Base-by-base conservation (phyloP, 2,113 vertebrate species). In the Chloropsis cyanopogon region DNA sequence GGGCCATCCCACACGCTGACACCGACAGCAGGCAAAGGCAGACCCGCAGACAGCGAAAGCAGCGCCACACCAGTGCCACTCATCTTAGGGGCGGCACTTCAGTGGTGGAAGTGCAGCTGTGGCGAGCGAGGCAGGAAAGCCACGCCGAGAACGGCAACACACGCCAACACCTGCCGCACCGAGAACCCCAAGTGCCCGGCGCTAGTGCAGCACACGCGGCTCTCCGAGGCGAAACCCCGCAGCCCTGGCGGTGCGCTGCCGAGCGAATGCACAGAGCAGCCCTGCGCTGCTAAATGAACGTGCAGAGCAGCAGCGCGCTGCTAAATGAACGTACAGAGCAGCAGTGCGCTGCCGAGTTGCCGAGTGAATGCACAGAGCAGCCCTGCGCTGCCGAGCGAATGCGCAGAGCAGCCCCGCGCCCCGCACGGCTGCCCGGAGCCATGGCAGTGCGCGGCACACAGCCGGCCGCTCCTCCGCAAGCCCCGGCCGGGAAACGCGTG, bases 351-450 rank as follows among this genome's bases (percentile, higher is more conserved):
- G 46, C 19, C 19, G 21, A 46, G 5, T 9, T 20, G 25, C 15
- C 12, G 4, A 4, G 3, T 4, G 31, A 14, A 17, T 19, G 2
- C 14, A 12, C 2, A n/a, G 5, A 66, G 4, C 47, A 8, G n/a
- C 21, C 12, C 0, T 0, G 52, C 2, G 66, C 23, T 3, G 29
- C 52, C 4, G 0, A 4, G 25, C 0, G 19, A 1, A 18, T 5
- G 25, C 6, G 1, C 16, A 12, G 9, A 17, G 56, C 0, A 11
- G 22, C 6, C 22, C 31, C 9, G 33, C 41, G 1, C 33, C 17
- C 49, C 1, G 28, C 10, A 26, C 6, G 6, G 42, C 5, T 12
- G 39, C 39, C 14, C 69, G 2, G 10, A 31, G 57, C 53, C 11
- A 6, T 4, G 53, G 6, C 44, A 23, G 35, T n/a, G n/a, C 2